phyloP scores from a whole-genome alignment of 2,888 invertebrate species.

The Machimus rusticus region DNA sequence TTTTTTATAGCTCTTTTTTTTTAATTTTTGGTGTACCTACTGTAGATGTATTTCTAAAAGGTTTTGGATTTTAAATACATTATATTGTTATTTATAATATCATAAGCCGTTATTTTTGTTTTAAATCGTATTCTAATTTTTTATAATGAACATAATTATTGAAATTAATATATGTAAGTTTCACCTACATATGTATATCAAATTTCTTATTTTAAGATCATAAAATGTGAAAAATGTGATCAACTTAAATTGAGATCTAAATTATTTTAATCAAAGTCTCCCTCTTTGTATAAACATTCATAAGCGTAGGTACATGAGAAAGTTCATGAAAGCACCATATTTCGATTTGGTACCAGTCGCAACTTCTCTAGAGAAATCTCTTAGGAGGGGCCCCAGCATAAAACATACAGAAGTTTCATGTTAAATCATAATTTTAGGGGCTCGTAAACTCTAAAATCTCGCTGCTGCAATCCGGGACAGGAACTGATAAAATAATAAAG shows the following conservation, averaged over 20 bases:
- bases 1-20: too few relatives aligned
- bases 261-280: neutral
- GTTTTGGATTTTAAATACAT: too few relatives aligned
- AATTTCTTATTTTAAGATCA: too few relatives aligned
- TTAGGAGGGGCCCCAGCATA: neutral
- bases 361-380: neutral
- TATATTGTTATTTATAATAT: too few relatives aligned
- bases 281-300: neutral
- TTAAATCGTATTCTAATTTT: too few relatives aligned
- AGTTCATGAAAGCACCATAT: neutral
- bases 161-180: too few relatives aligned
- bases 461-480: neutral
- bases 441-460: conserved; percentile 7
- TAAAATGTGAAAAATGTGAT: too few relatives aligned
- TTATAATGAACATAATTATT: too few relatives aligned
- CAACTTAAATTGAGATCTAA: neutral
- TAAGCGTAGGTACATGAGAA: neutral
- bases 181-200: too few relatives aligned
- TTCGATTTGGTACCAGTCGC: neutral
- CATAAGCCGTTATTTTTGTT: too few relatives aligned
- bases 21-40: too few relatives aligned
- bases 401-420: neutral
- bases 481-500: conserved; percentile 9
- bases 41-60: too few relatives aligned
- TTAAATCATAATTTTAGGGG: neutral